Base-by-base conservation (phyloP, 2,888 invertebrate genomes). In the Beris morrisii region DNA sequence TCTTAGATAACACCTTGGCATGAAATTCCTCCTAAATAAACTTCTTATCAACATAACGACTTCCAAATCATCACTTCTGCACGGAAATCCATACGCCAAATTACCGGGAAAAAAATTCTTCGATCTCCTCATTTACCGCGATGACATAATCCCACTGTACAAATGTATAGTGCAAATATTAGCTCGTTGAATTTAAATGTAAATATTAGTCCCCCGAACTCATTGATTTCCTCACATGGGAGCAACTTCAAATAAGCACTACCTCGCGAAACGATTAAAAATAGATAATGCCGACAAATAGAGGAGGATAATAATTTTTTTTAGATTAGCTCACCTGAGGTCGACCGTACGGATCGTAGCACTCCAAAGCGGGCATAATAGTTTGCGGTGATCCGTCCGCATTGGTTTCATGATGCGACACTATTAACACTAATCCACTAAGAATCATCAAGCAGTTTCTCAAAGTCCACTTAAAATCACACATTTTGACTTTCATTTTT, bases 301-400 rank as follows among this genome's bases (percentile, higher is more conserved):
- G 38, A 31, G 30, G 12, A 15, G 12, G 30, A 22, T 44, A 45
- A 13, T 3, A 22, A 22, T 22, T 22, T 22, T 22, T 3, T 1
- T 22, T 22, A 22, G 22, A 22, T 22, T 22, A 9, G 68, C 75
- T 80, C 77, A 85, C 85, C 83, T 84, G 84, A 11, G 85, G 83
- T 74, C 82, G 78, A 63, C 82, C 81, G 71, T 83, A 84, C 65
- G 81, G 80, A 75, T 85, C 84, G 73, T 85, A 85, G 74, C 85
- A 85, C 73, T 81, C 80, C 70, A 79, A 72, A 11, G 79, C 78
- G 48, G 79, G 79, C 77, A 78, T 75, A 67, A 77, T 79, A 44
- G 61, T 61, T 28, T 50, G 61, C 11, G 61, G 50, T 11, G 52
- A 43, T 15, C 15, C 43, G 12, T 64, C 31, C 3, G 45, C 53